Evolutionary conservation across 2,888 invertebrate genomes (phyloP).

Genomic region (Pachycephus smyrnensis): DNA sequence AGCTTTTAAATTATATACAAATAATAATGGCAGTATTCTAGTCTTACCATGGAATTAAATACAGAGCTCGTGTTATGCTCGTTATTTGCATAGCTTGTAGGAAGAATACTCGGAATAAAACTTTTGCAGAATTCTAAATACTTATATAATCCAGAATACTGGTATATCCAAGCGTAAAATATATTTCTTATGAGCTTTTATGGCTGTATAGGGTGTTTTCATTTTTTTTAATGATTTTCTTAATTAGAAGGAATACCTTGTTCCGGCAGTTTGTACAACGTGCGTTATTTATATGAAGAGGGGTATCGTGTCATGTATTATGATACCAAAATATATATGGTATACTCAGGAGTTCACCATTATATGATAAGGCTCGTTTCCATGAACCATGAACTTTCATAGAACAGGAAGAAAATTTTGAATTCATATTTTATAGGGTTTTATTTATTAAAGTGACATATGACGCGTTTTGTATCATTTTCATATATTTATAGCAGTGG

Average conservation of each 20-base stretch:
- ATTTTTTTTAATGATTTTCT: slow-evolving; percentile 13
- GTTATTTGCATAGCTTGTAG: no score
- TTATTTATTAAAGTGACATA: neutral
- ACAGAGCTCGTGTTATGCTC: no score
- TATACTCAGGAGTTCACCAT: neutral
- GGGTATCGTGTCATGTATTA: neutral
- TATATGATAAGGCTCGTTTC: neutral
- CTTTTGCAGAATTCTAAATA: neutral
- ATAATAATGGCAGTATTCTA: no score
- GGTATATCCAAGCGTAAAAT: neutral
- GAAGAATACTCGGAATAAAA: no score
- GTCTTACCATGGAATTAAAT: no score
- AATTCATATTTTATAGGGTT: neutral
- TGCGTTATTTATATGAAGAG: neutral
- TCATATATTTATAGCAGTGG: neutral
- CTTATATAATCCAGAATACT: neutral
- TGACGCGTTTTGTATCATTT: neutral
- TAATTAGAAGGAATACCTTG: slow-evolving; percentile 14
- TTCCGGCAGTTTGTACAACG: neutral
- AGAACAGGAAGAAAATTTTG: neutral
- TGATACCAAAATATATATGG: no score
- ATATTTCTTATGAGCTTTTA: neutral
- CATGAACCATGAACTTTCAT: neutral
- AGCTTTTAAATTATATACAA: no score
- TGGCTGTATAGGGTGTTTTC: neutral